Evolutionary conservation across 2,113 vertebrate species (phyloP).

Genomic region (Sander vitreus): DNA sequence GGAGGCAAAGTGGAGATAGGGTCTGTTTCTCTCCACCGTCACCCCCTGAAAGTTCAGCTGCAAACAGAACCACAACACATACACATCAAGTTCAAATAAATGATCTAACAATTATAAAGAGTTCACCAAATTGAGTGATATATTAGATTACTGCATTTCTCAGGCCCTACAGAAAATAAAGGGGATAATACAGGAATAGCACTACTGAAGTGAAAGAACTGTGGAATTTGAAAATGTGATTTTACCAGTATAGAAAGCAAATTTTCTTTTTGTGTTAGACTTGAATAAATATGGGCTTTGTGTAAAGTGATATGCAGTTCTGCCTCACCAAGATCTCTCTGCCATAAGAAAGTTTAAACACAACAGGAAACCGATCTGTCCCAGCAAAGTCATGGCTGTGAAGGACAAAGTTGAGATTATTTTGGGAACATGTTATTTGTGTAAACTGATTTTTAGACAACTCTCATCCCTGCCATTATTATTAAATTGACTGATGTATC

Average conservation of each 20-base stretch:
- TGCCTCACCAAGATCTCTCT: slow-evolving; percentile 92
- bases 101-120: not conserved
- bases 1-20: slow-evolving; percentile 87
- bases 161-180: not conserved
- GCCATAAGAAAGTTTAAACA: slow-evolving; percentile 92
- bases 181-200: not conserved
- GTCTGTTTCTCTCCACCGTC: slow-evolving; percentile 83
- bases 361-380: slow-evolving; percentile 87
- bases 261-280: not conserved
- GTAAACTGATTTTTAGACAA: not conserved
- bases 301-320: not conserved
- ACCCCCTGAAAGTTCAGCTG: slow-evolving; percentile 90
- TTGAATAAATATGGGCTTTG: not conserved
- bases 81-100: not conserved
- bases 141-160: not conserved
- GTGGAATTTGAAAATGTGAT: not conserved
- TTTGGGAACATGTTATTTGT: not conserved
- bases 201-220: not conserved
- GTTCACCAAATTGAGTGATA: not conserved
- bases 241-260: not conserved
- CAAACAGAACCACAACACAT: slow-evolving; percentile 27
- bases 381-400: slow-evolving; percentile 89
- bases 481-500: not conserved
- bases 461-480: not conserved
- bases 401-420: slow-evolving; percentile 40